A percentile compares a stretch with the other conserved stretches of the same genome.
Conservation (phyloP, 1,140 invertebrate genomes). For the Nomia melanderi region DNA sequence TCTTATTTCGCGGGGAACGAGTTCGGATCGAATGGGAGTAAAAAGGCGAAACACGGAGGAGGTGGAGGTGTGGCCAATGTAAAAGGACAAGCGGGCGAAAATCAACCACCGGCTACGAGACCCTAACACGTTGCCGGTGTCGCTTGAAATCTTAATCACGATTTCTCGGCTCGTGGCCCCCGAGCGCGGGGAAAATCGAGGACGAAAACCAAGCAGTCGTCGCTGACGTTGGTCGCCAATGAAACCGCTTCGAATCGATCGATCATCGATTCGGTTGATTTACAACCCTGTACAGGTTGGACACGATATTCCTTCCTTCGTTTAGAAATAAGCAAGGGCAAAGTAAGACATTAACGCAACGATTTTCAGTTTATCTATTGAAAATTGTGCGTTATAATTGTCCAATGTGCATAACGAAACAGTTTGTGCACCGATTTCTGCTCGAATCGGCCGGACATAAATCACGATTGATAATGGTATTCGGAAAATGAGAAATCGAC, state of each 20-base stretch:
- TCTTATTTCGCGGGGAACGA: constrained; percentile 22
- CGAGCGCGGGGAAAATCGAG: neutral
- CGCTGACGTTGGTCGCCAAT: neutral
- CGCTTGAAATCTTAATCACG: constrained; percentile 10
- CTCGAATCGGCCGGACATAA: constrained; percentile 16
- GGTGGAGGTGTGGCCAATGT: neutral
- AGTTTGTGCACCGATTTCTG: too few relatives aligned
- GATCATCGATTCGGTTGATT: constrained; percentile 12
- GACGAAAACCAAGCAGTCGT: neutral
- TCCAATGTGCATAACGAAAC: too few relatives aligned
- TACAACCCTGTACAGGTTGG: neutral
- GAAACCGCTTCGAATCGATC: neutral
- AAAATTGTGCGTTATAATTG: too few relatives aligned
- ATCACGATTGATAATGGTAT: constrained; percentile 50
- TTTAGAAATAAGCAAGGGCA: too few relatives aligned
- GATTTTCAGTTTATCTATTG: too few relatives aligned
- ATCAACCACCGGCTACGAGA: neutral
- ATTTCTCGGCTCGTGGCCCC: neutral
- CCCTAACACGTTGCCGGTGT: neutral
- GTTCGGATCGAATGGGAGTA: neutral
- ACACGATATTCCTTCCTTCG: too few relatives aligned
- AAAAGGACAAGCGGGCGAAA: neutral
- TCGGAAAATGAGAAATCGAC: neutral
- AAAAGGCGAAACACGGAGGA: neutral
- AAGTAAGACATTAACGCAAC: too few relatives aligned